A percentile compares a stretch with the other conserved stretches of the same genome.
Conservation (phyloP, 1,140 invertebrate genomes). For the Ooceraea biroi region DNA sequence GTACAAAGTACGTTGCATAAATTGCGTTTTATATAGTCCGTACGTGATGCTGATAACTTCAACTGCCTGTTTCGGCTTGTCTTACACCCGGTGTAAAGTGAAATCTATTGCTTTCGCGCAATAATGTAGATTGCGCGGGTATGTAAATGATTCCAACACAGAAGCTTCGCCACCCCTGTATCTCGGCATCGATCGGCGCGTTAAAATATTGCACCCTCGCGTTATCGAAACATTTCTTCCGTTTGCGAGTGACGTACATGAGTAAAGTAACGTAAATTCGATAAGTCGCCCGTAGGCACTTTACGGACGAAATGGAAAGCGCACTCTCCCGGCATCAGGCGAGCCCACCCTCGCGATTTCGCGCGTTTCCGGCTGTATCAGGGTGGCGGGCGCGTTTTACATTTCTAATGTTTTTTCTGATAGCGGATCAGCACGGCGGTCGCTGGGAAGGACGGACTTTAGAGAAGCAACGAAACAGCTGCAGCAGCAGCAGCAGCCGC, state of each 20-base stretch:
- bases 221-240: constrained; percentile 34
- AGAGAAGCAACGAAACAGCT: constrained; percentile 77
- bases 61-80: neutral
- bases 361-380: neutral
- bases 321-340: neutral
- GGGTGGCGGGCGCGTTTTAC: constrained; percentile 26
- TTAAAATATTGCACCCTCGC: constrained; percentile 31
- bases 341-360: constrained; percentile 29
- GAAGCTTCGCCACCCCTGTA: neutral
- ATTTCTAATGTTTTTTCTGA: constrained; percentile 59
- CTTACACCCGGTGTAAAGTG: too few relatives aligned
- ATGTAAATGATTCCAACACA: neutral
- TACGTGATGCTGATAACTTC: neutral
- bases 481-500: constrained; percentile 76
- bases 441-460: constrained; percentile 66
- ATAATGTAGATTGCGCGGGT: neutral
- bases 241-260: constrained; percentile 19
- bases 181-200: constrained; percentile 18
- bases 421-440: constrained; percentile 2
- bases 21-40: too few relatives aligned
- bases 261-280: constrained; percentile 45
- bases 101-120: neutral
- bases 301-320: constrained; percentile 36
- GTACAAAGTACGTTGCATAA: neutral
- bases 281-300: constrained; percentile 37